Conservation (phyloP, 2,888 invertebrate genomes). For the Ennomos erosarius region DNA sequence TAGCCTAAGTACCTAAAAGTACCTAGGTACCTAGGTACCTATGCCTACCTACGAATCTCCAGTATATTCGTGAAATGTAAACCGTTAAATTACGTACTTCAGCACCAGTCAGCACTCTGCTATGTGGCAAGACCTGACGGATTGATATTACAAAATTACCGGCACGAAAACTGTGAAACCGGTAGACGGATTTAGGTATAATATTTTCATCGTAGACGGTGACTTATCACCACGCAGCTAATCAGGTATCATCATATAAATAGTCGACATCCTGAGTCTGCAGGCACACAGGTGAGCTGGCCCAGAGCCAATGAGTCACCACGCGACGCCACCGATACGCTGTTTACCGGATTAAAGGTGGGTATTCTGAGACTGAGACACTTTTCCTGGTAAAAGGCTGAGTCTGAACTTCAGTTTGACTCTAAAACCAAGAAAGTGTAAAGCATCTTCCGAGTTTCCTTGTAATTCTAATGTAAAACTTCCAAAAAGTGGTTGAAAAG, state of each 20-base stretch:
- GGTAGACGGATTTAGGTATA: constrained; percentile 2
- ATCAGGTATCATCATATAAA: constrained; percentile 67
- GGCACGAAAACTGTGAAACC: not conserved
- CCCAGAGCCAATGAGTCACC: constrained; percentile 65
- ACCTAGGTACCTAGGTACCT: no score
- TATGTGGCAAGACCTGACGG: no score
- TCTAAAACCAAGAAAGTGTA: no score
- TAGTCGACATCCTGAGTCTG: constrained; percentile 69
- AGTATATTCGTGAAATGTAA: no score
- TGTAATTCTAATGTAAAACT: no score
- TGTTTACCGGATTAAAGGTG: constrained; percentile 25
- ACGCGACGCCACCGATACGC: constrained; percentile 41
- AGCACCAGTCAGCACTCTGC: no score
- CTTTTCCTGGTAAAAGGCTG: constrained; percentile 27
- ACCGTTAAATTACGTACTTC: no score
- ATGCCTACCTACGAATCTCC: no score
- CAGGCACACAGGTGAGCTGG: constrained; percentile 77
- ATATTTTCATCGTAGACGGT: constrained; percentile 29
- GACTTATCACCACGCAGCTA: constrained; percentile 52
- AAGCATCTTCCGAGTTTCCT: no score
- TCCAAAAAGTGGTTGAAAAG: no score
- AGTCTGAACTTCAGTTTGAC: not conserved
- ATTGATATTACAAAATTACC: no score
- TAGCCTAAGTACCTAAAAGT: no score
- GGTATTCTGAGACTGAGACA: constrained; percentile 18